phyloP scores from a whole-genome alignment of 2,113 vertebrate species.

The pig (Sus scrofa) region DNA sequence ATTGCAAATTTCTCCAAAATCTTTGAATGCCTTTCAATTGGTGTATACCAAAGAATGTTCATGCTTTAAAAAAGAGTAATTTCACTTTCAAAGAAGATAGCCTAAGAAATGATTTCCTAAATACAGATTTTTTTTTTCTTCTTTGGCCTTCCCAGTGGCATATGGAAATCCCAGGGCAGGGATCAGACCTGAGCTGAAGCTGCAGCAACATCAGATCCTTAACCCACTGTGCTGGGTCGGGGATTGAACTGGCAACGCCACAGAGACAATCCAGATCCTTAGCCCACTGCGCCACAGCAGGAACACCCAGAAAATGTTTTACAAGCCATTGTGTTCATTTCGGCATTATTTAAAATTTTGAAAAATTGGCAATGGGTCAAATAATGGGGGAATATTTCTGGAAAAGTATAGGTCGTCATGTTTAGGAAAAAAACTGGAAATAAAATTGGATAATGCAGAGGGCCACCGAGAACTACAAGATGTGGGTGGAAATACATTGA shows the following conservation, averaged over 20 bases:
- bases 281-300: too few species aligned
- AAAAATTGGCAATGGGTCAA: conserved; percentile 9
- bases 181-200: too few species aligned
- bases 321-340: conserved; percentile 59
- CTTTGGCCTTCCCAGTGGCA: too few species aligned
- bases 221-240: too few species aligned
- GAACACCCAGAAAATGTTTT: conserved; percentile 16
- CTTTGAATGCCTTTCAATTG: not conserved
- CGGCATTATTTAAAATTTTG: conserved; percentile 56
- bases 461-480: not conserved
- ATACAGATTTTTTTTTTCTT: not conserved
- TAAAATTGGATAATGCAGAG: not conserved
- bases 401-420: conserved; percentile 24
- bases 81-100: conserved; percentile 51
- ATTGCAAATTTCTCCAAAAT: not conserved
- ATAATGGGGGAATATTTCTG: conserved; percentile 50
- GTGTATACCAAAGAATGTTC: not conserved
- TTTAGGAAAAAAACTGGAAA: not conserved
- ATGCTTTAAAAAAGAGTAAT: not conserved
- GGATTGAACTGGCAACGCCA: too few species aligned
- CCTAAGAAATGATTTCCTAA: conserved; percentile 34
- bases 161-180: too few species aligned
- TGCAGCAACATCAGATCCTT: too few species aligned
- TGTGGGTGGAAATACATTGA: not conserved
- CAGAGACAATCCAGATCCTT: too few species aligned